These are phyloP conservation scores for Nannobrachium achirus DNA, from an alignment of 2,113 vertebrate species.

Conservation along the genomic window DNA sequence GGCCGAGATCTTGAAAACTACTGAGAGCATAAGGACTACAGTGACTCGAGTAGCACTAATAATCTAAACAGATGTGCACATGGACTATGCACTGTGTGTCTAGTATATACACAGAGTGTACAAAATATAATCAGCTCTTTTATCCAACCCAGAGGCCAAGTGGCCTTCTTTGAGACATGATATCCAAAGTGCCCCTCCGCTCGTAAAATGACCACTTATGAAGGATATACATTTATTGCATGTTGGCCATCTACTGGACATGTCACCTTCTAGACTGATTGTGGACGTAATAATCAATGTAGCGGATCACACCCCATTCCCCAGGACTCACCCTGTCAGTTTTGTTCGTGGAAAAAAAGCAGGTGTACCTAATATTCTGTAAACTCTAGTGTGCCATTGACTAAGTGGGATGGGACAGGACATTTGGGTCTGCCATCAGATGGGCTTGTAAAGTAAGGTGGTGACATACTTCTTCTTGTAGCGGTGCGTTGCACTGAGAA, in stretches of 20 bases:
- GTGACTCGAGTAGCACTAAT: neutral
- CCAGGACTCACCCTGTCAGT: neutral
- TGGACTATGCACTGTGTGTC: constrained; percentile 10
- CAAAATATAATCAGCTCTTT: constrained; percentile 17
- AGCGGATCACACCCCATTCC: no score
- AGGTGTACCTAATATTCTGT: constrained; percentile 40
- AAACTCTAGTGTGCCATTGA: constrained; percentile 35
- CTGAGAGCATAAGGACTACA: constrained; percentile 16
- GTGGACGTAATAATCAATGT: neutral
- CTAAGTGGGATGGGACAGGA: constrained; percentile 2
- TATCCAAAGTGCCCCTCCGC: no score
- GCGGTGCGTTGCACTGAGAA: constrained; percentile 95
- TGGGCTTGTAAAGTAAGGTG: constrained; percentile 86
- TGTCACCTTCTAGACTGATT: neutral
- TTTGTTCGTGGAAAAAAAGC: neutral
- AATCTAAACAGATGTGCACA: constrained; percentile 11
- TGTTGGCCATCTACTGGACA: no score
- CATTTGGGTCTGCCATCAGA: constrained; percentile 60
- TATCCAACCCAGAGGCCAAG: no score
- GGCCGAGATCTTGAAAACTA: constrained; percentile 8
- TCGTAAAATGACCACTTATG: no score
- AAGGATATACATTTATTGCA: no score
- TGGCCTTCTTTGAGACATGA: no score
- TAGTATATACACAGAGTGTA: constrained; percentile 35
- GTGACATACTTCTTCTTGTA: constrained; percentile 99